A percentile compares a stretch with the other conserved stretches of the same genome.
phyloP scores from a whole-genome alignment of 2,113 vertebrate genomes.

The Gallinago jamesoni region DNA sequence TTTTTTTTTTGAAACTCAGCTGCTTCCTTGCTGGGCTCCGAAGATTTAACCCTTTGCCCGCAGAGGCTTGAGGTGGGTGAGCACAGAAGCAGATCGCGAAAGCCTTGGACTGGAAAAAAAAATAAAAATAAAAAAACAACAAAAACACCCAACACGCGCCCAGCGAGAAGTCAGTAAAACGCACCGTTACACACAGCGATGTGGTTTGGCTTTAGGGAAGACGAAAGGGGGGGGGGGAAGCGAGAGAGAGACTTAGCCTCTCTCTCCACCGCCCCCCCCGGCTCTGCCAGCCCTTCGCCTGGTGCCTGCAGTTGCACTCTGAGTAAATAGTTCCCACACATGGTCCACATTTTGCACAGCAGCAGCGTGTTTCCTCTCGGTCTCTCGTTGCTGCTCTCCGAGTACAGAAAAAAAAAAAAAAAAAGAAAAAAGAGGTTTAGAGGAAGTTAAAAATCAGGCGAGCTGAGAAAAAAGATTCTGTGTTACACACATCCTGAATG shows the following conservation, averaged over 20 bases:
- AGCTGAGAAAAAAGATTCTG: constrained; percentile 56
- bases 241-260: not conserved
- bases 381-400: constrained; percentile 67
- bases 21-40: constrained; percentile 15
- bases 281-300: constrained; percentile 15
- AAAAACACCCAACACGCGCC: not conserved
- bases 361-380: constrained; percentile 76
- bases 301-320: constrained; percentile 63
- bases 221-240: not conserved
- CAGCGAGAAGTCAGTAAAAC: constrained; percentile 24
- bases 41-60: constrained; percentile 67
- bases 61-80: not conserved
- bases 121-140: not conserved
- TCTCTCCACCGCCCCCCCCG: not conserved
- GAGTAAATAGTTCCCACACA: constrained; percentile 76
- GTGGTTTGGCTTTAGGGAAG: constrained; percentile 34
- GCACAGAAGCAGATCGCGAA: not conserved
- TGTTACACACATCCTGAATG: constrained; percentile 52
- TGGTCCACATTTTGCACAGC: constrained; percentile 80
- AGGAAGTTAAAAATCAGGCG: constrained; percentile 72
- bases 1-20: constrained; percentile 23
- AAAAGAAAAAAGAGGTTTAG: not conserved
- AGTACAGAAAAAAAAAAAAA: not conserved
- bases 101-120: not conserved
- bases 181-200: constrained; percentile 10